Evolutionary conservation across 2,888 invertebrate species (phyloP).

Genomic region (Copidosoma aretas): DNA sequence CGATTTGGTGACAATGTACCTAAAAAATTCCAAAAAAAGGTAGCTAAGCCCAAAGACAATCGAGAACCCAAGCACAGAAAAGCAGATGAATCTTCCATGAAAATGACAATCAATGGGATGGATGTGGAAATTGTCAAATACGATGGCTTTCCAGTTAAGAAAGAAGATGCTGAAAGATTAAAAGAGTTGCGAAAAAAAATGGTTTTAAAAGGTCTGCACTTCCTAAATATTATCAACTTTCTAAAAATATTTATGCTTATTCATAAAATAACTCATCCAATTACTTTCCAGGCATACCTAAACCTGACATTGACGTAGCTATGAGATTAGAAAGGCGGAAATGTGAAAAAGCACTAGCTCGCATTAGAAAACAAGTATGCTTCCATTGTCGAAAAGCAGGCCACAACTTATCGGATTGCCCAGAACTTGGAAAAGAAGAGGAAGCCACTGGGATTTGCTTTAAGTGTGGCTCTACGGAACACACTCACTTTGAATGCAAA

Average conservation of each 20-base stretch:
- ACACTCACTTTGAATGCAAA: slow-evolving; percentile 77
- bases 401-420: slow-evolving; percentile 83
- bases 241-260: background rate
- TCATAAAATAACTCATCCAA: background rate
- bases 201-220: slow-evolving; percentile 67
- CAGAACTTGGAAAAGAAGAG: slow-evolving; percentile 69
- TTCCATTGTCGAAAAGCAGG: slow-evolving; percentile 82
- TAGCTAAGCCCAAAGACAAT: slow-evolving; percentile 63
- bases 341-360: slow-evolving; percentile 75
- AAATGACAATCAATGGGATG: slow-evolving; percentile 71
- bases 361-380: slow-evolving; percentile 75
- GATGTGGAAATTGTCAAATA: slow-evolving; percentile 69
- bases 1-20: slow-evolving; percentile 35
- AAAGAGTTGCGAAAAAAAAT: slow-evolving; percentile 69
- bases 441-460: slow-evolving; percentile 77
- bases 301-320: slow-evolving; percentile 71
- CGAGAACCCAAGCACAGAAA: slow-evolving; percentile 56
- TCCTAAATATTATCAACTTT: slow-evolving; percentile 3
- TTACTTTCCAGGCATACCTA: slow-evolving; percentile 64
- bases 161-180: slow-evolving; percentile 73
- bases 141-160: slow-evolving; percentile 77
- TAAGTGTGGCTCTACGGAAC: slow-evolving; percentile 90
- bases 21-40: slow-evolving; percentile 53
- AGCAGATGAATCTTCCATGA: slow-evolving; percentile 61
- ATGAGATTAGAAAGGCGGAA: slow-evolving; percentile 74